Evolutionary conservation across 2,797 vertebrate genomes (phyloP).

Genomic region (Apodemus agrarius): DNA sequence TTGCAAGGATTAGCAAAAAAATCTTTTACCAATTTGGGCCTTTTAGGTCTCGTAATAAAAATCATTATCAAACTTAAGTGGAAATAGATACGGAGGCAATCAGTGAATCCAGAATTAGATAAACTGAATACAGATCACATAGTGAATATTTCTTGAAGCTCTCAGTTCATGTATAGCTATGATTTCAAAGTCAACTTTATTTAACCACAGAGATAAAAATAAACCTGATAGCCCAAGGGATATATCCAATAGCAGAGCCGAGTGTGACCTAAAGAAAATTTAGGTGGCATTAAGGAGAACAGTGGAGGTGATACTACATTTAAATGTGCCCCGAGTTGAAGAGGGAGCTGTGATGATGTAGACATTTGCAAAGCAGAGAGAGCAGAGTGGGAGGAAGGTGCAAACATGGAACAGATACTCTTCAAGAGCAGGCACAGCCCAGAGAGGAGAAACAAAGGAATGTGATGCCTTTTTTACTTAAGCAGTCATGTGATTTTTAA

Average conservation of each 20-base stretch:
- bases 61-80: conserved; percentile 2
- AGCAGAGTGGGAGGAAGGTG: background rate
- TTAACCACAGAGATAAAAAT: conserved; percentile 28
- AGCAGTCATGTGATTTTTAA: background rate
- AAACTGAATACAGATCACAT: background rate
- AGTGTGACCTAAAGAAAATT: background rate
- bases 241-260: background rate
- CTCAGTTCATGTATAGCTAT: background rate
- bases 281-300: conserved; percentile 12
- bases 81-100: background rate
- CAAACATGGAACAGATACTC: background rate
- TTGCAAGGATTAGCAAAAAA: background rate
- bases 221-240: background rate
- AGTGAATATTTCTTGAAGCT: background rate
- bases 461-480: background rate
- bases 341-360: background rate
- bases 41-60: conserved; percentile 30
- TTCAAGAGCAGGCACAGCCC: background rate
- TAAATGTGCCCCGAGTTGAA: background rate
- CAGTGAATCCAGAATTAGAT: conserved; percentile 1
- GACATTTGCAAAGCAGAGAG: background rate
- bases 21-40: conserved; percentile 3
- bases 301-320: background rate
- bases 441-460: background rate
- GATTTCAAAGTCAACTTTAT: conserved; percentile 23